Percentiles rank a stretch among this genome's conserved stretches.
phyloP scores from a whole-genome alignment of 1,140 invertebrate genomes.

The Drosophila sulfurigaster region DNA sequence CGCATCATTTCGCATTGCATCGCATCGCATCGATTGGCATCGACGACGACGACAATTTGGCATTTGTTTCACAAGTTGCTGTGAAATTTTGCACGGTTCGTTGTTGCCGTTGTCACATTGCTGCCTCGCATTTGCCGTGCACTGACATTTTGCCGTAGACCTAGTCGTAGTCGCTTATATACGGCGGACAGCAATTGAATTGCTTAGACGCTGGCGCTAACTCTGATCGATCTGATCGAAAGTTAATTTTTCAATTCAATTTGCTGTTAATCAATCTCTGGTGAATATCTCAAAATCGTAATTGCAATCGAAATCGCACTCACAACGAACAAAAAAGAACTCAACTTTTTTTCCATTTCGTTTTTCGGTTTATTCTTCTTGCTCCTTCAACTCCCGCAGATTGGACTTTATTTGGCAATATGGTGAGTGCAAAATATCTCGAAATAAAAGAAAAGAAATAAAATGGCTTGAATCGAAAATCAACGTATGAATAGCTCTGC shows the following conservation, averaged over 20 bases:
- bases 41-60: slow-evolving; percentile 45
- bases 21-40: slow-evolving; percentile 44
- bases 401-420: slow-evolving; percentile 8
- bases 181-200: slow-evolving; percentile 37
- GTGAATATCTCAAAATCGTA: slow-evolving; percentile 42
- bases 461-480: neutral
- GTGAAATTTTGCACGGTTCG: slow-evolving; percentile 42
- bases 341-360: neutral
- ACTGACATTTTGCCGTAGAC: slow-evolving; percentile 50
- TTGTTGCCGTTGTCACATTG: slow-evolving; percentile 9
- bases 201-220: slow-evolving; percentile 58
- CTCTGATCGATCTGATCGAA: slow-evolving; percentile 61
- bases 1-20: slow-evolving; percentile 15
- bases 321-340: too few relatives aligned
- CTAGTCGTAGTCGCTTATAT: slow-evolving; percentile 22
- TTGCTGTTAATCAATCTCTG: slow-evolving; percentile 52
- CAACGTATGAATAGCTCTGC: neutral
- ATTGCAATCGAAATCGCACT: too few relatives aligned
- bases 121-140: slow-evolving; percentile 23
- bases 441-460: slow-evolving; percentile 8
- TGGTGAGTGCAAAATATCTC: slow-evolving; percentile 29
- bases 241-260: slow-evolving; percentile 61
- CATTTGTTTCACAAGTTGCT: slow-evolving; percentile 54
- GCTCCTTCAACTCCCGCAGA: neutral
- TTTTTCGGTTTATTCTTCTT: neutral